These are phyloP conservation scores for Archips xylosteana DNA, from an alignment of 2,888 invertebrate species.

Conservation along the genomic window DNA sequence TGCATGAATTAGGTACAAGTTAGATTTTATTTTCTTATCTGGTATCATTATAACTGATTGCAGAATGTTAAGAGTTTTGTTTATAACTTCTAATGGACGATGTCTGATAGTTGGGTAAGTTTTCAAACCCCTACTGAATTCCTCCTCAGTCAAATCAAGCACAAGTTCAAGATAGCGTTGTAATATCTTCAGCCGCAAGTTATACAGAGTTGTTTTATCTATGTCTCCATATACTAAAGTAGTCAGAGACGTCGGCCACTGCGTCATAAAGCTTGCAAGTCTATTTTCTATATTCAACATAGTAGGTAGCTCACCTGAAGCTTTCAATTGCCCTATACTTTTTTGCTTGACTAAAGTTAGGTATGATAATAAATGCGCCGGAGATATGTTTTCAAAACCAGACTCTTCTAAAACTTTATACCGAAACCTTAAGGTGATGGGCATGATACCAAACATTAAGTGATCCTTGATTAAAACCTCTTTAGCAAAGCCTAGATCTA, in stretches of 20 bases:
- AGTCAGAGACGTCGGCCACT: conserved; percentile 81
- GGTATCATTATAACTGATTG: conserved; percentile 70
- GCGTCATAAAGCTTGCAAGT: conserved; percentile 74
- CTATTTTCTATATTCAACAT: conserved; percentile 73
- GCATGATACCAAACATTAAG: conserved; percentile 66
- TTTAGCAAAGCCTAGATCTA: conserved; percentile 63
- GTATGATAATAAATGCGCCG: conserved; percentile 60
- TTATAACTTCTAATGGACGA: conserved; percentile 71
- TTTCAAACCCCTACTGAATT: conserved; percentile 69
- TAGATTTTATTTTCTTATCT: conserved; percentile 72
- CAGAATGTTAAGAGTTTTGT: conserved; percentile 69
- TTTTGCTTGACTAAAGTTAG: conserved; percentile 66
- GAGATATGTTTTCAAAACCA: conserved; percentile 63
- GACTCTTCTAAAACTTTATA: conserved; percentile 74
- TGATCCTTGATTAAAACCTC: conserved; percentile 64
- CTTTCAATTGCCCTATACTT: conserved; percentile 67
- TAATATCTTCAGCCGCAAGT: conserved; percentile 72
- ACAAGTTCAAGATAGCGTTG: conserved; percentile 76
- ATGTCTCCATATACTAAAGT: conserved; percentile 69
- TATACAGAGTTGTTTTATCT: conserved; percentile 61
- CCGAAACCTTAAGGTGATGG: conserved; percentile 71
- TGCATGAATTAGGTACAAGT: conserved; percentile 74
- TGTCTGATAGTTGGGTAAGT: conserved; percentile 80
- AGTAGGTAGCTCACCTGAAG: conserved; percentile 54
- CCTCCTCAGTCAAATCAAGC: conserved; percentile 69